These are phyloP conservation scores for Thripadectes ignobilis DNA, from an alignment of 2,797 vertebrate genomes.

Conservation along the genomic window DNA sequence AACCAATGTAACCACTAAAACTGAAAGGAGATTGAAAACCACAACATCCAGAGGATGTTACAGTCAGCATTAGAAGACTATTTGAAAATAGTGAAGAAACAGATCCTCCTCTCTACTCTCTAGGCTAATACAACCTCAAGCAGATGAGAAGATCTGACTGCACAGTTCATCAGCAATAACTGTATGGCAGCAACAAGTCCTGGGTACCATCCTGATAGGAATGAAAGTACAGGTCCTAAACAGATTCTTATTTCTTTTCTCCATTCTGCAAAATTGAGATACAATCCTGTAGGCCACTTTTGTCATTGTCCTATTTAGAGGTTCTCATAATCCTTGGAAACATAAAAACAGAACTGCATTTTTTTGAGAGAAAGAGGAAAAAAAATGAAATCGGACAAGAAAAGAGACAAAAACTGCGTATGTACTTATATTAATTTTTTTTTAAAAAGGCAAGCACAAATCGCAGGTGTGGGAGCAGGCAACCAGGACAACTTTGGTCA, in stretches of 20 bases:
- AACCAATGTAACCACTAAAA: constrained; percentile 38
- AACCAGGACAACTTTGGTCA: not conserved
- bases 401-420: not conserved
- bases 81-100: not conserved
- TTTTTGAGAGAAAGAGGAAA: not conserved
- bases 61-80: not conserved
- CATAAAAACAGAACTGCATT: not conserved
- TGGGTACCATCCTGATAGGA: not conserved
- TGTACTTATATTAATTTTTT: not conserved
- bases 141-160: not conserved
- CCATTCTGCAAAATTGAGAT: not conserved
- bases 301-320: not conserved
- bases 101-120: not conserved
- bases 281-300: not conserved
- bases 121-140: not conserved
- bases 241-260: not conserved
- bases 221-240: not conserved
- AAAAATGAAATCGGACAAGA: not conserved
- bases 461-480: not conserved
- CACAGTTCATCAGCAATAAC: not conserved
- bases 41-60: not conserved
- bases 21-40: constrained; percentile 45
- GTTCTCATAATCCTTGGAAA: not conserved
- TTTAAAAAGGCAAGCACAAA: not conserved
- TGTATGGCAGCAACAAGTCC: not conserved